Base-by-base conservation (phyloP, 2,113 vertebrate genomes). In the Bubo scandiacus region DNA sequence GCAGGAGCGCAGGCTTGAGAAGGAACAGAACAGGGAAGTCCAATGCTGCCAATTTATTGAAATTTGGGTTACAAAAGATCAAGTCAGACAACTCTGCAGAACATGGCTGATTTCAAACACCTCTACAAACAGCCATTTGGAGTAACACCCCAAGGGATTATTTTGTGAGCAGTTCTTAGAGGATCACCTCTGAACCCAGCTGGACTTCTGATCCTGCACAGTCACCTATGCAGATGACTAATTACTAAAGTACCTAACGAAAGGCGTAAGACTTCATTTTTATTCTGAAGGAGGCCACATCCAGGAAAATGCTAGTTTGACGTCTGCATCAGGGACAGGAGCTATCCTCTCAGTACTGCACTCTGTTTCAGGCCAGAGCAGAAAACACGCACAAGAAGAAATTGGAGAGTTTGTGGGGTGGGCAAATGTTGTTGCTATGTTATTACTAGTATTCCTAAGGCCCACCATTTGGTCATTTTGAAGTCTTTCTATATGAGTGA, bases 371-470 rank as follows among this genome's bases (percentile, higher is more conserved):
- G 23, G 52, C 7, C 55, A 81, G 63, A 86, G 45, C 3, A 34
- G 34, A 71, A 70, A 62, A 88, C 54, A 66, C 3, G 3, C 19
- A 25, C 13, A 81, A 52, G 43, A 70, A 61, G 22, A 83, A 65
- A 67, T 4, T 19, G 15, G 9, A 57, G 5, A 40, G 18, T 30
- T 36, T 30, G 32, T 3, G 1, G 3, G 5, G 2, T 11, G 3
- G 9, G 32, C 15, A 58, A 14, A 82, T 57, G 11, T 4, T 51
- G 15, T 1, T 78, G 12, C 9, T 66, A 51, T 81, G 14, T 27
- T n/a, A 70, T 16, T 42, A 43, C 17, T 21, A 12, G 66, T 34
- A 81, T 54, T 87, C 9, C 14, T 67, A 57, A 75, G 59, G 62
- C 49, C n/a, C 32, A 81, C 27, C 2, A 36, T 23, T 61, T 3